Evolutionary conservation across 2,113 vertebrate genomes (phyloP).

Genomic region (Phrynosoma platyrhinos): DNA sequence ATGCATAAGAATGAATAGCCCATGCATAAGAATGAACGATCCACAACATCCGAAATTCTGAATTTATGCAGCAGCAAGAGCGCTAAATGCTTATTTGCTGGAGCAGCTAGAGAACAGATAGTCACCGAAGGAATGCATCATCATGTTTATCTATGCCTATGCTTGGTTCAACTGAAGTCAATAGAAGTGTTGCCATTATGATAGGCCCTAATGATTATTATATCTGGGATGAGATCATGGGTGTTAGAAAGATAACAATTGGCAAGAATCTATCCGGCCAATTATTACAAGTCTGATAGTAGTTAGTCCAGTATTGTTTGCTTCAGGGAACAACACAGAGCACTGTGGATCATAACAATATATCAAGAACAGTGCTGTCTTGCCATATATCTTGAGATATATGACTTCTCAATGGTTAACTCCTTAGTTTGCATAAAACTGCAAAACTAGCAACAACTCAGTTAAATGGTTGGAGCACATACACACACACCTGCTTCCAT

Average conservation of each 20-base stretch:
- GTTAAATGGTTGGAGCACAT: neutral
- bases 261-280: neutral
- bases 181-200: constrained; percentile 5
- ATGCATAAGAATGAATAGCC: neutral
- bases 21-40: neutral
- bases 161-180: constrained; percentile 17
- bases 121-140: neutral
- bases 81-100: neutral
- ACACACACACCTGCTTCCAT: neutral
- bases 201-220: constrained; percentile 12
- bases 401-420: neutral
- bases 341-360: neutral
- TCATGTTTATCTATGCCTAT: constrained; percentile 20
- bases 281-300: constrained; percentile 2
- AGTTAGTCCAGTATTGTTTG: neutral
- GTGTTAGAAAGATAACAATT: neutral
- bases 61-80: neutral
- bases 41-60: neutral
- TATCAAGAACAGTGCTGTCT: neutral
- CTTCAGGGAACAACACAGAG: neutral
- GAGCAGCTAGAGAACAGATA: neutral
- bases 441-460: neutral
- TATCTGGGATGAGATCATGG: constrained; percentile 13
- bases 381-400: neutral
- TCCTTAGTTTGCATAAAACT: neutral